These are phyloP conservation scores for Pristionchus japonicus DNA, from an alignment of 2,888 invertebrate species.

Conservation along the genomic window DNA sequence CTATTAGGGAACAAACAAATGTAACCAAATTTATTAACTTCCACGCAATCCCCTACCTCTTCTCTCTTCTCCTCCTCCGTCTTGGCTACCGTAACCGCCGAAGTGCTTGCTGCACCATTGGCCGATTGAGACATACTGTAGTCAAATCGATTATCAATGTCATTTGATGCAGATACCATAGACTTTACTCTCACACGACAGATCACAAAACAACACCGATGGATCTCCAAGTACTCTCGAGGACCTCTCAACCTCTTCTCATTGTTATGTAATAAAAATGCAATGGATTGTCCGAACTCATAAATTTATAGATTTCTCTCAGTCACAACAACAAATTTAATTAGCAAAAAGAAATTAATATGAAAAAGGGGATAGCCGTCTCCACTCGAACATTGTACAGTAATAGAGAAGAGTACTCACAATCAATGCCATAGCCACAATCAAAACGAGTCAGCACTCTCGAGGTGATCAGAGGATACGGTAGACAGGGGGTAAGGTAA, in stretches of 20 bases:
- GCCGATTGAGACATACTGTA: slow-evolving; percentile 19
- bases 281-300: slow-evolving; percentile 10
- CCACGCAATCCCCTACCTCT: background rate
- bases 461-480: background rate
- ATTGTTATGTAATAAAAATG: background rate
- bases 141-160: background rate
- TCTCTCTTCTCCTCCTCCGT: slow-evolving; percentile 42
- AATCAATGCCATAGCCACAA: background rate
- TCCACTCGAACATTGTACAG: slow-evolving; percentile 31
- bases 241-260: background rate
- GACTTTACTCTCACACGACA: too few relatives aligned
- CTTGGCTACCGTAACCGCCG: slow-evolving; percentile 28
- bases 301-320: slow-evolving; percentile 43
- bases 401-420: background rate
- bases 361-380: background rate
- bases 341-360: slow-evolving; percentile 12
- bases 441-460: slow-evolving; percentile 42
- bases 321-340: slow-evolving; percentile 42
- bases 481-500: slow-evolving; percentile 14
- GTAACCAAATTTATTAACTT: background rate
- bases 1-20: background rate
- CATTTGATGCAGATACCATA: too few relatives aligned
- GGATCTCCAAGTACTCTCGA: slow-evolving; percentile 6
- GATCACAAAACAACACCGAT: background rate
- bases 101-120: slow-evolving; percentile 8